Base-by-base conservation (phyloP, 2,797 vertebrate genomes). In the Paedocypris micromegethes region DNA sequence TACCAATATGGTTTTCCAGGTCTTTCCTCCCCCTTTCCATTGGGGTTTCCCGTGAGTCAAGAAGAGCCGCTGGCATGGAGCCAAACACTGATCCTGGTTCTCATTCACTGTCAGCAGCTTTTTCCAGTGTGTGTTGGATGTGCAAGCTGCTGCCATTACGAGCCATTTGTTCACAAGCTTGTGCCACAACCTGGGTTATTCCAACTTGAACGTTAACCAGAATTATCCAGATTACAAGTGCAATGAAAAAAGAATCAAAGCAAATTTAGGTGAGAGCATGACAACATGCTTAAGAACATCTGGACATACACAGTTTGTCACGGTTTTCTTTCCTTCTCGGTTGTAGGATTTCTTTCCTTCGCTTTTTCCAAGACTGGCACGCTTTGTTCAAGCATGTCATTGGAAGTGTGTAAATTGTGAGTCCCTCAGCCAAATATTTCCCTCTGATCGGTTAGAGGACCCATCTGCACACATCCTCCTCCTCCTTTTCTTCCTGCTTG, bases 351-450 rank as follows among this genome's bases (percentile, higher is more conserved):
- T 49, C 39, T 39, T 50, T 56, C 38, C 50, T 9, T 8, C 6
- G 49, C 7, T 40, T 5, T 40, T 7, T 40, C 44, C 63, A 52
- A 64, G 58, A 70, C 53, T 70, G 60, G 54, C 54, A 70, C 47
- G 67, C 65, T 74, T 77, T 78, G 74, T 76, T 76, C 57, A 69
- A 75, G 74, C 74, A 54, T 76, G 68, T 78, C 77, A 72, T 64
- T 76, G 60, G 68, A 70, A 73, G 71, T 68, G 75, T 74, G 75
- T 69, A 74, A 77, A 74, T 77, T 6, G 59, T 64, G 66, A 74
- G 64, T 67, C 75, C 57, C 72, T 72, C 53, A 68, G 75, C 75
- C 75, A 77, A 74, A 74, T 68, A 67, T 66, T 56, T 69, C 44
- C 71, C 59, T 74, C 68, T 58, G 64, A 72, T 67, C 65, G 58